These are phyloP conservation scores for human DNA, from an alignment of 2,113 vertebrate genomes.

Conservation along the genomic window GRCh38 chr5:15084001-15084500, in stretches of 20 bases:
- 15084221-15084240: background rate
- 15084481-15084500: background rate
- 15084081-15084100: too few relatives aligned
- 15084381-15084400: background rate
- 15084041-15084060: too few relatives aligned
- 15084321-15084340: background rate
- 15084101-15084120: too few relatives aligned
- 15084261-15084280: background rate
- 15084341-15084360: background rate
- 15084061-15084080: too few relatives aligned
- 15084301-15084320: background rate
- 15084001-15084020: too few relatives aligned
- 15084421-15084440: background rate
- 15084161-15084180: background rate
- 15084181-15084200: background rate
- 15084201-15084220: background rate
- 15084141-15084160: background rate
- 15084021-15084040: too few relatives aligned
- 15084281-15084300: background rate
- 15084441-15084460: background rate
- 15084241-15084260: background rate
- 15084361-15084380: background rate
- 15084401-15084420: background rate
- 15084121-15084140: background rate
- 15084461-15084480: background rate